Percentiles rank a stretch among this genome's conserved stretches.
Conservation (phyloP, 2,797 vertebrate genomes). For the Peromyscus melanophrys region DNA sequence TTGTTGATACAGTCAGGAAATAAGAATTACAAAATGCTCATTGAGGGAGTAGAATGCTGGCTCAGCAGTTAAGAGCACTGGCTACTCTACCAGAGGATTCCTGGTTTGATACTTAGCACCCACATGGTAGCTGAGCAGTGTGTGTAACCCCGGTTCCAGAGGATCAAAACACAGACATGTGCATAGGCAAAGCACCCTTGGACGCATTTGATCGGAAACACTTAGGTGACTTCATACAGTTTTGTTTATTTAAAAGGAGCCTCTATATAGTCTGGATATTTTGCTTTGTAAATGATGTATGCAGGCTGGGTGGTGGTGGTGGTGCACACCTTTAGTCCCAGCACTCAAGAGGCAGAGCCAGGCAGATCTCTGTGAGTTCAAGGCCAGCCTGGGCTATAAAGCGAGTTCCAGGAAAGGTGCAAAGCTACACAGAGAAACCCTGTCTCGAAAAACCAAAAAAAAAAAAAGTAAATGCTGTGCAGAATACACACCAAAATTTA, state of each 20-base stretch:
- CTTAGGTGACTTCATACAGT: slow-evolving; percentile 3
- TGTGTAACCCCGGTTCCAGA: background rate
- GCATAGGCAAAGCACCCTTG: background rate
- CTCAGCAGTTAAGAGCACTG: background rate
- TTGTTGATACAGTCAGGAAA: slow-evolving; percentile 41
- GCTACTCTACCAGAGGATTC: background rate
- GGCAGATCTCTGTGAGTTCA: too few species aligned
- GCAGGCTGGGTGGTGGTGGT: too few species aligned
- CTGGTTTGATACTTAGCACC: background rate
- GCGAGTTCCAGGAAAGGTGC: too few species aligned
- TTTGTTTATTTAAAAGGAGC: background rate
- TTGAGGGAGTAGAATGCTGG: background rate
- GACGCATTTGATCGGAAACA: background rate
- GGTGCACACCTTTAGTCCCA: too few species aligned
- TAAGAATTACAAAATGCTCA: background rate
- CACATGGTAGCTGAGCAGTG: background rate
- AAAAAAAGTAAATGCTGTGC: background rate
- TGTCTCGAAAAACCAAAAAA: too few species aligned
- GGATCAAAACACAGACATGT: background rate
- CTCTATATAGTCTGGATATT: background rate
- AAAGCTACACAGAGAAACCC: too few species aligned
- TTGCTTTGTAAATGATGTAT: background rate
- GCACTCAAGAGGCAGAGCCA: too few species aligned
- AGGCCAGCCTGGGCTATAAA: too few species aligned
- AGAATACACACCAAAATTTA: slow-evolving; percentile 48